Base-by-base conservation (phyloP, 2,797 vertebrate genomes). In the Heterohyrax brucei region DNA sequence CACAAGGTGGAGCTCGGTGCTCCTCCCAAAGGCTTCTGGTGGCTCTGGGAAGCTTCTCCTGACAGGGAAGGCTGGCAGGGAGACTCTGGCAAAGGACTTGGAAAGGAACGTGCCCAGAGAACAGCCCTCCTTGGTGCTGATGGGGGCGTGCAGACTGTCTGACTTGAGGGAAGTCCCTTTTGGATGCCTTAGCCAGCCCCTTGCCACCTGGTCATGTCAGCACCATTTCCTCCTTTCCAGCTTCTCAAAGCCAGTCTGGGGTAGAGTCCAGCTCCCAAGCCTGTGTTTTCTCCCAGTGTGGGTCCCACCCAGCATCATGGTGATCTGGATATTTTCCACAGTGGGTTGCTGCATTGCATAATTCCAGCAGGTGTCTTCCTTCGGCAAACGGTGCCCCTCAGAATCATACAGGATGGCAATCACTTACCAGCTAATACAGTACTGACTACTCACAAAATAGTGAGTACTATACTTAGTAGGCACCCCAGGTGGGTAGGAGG, bases 1-100 rank as follows among this genome's bases (percentile, higher is more conserved):
- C 91, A 94, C 61, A 0, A 90, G 91, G 86, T 82, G 84, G 93
- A 48, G 89, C 93, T 77, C 5, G 1, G 12, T 24, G 26, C 44
- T 39, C 48, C 1, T 0, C 44, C 14, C 2, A 10, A 39, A 85
- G 50, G 3, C 59, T 6, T 28, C 70, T 66, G 16, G 62, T 83
- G 2, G 2, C 13, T 82, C 84, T 0, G 5, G n/a, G 61, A 87
- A 91, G 39, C 64, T 75, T 77, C 80, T 77, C 83, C 62, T 62
- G 24, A 46, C 0, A 10, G 22, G n/a, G 44, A 30, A 48, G 50
- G 1, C 46, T 88, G 62, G 1, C 46, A 85, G 62, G 46, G 26
- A 80, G 53, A 26, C 72, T 66, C n/a, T 26, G 72, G 59, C 66
- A 66, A 72, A 90, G 59, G 39, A 89, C 46, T 84, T 92, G 88